These are phyloP conservation scores for Sebastes goodei DNA, from an alignment of 2,797 vertebrate species.

Conservation along the genomic window DNA sequence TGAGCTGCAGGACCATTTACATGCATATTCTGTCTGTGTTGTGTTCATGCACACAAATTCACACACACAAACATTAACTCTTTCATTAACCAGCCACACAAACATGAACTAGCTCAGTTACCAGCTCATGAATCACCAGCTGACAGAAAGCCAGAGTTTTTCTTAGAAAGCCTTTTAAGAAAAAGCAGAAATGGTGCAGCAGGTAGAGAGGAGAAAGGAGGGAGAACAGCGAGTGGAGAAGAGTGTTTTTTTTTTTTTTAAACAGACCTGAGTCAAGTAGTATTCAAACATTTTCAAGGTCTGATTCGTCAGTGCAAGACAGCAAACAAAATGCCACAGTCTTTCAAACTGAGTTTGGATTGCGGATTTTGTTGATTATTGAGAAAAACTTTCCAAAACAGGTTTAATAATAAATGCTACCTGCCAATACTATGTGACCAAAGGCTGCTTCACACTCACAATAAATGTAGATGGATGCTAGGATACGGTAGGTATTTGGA, in stretches of 20 bases:
- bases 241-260: not conserved
- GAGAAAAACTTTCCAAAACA: not conserved
- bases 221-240: not conserved
- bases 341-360: not conserved
- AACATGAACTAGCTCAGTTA: constrained; percentile 1
- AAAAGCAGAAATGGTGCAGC: not conserved
- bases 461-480: not conserved
- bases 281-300: not conserved
- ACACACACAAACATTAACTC: not conserved
- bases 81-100: constrained; percentile 18
- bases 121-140: constrained; percentile 16
- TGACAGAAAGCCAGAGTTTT: constrained; percentile 24
- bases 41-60: not conserved
- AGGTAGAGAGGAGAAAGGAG: not conserved
- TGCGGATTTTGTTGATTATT: not conserved
- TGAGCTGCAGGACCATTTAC: not conserved
- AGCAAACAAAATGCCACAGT: not conserved
- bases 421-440: not conserved
- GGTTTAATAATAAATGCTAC: not conserved
- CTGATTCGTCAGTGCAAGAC: not conserved
- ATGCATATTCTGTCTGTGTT: not conserved
- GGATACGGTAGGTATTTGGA: not conserved
- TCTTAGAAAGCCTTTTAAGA: not conserved
- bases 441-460: not conserved
- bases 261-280: not conserved